A percentile compares a stretch with the other conserved stretches of the same genome.
phyloP scores from a whole-genome alignment of 2,113 vertebrate species.

The Pachypanchax playfairii region DNA sequence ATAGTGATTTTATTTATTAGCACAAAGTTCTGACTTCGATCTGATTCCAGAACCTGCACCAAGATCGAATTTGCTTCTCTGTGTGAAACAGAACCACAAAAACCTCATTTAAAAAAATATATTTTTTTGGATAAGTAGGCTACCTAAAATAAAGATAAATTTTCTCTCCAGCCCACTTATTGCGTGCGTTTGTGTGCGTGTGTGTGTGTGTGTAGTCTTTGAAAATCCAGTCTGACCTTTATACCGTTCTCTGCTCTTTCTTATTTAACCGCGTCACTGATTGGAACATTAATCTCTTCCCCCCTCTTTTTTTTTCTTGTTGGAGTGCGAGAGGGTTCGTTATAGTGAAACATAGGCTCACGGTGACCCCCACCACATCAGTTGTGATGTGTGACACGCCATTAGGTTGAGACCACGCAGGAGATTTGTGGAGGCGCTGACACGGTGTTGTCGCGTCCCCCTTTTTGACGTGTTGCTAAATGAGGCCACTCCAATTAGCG shows the following conservation, averaged over 20 bases:
- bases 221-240: too few relatives aligned
- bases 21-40: too few relatives aligned
- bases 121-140: too few relatives aligned
- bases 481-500: conserved; percentile 81
- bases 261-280: conserved; percentile 60
- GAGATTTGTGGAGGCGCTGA: conserved; percentile 80
- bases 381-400: conserved; percentile 72
- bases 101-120: too few relatives aligned
- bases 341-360: conserved; percentile 73
- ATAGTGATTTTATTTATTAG: too few relatives aligned
- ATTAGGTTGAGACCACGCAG: conserved; percentile 66
- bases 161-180: too few relatives aligned
- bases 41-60: too few relatives aligned
- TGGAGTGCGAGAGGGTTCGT: conserved; percentile 73
- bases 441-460: conserved; percentile 70
- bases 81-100: too few relatives aligned
- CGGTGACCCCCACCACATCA: conserved; percentile 74
- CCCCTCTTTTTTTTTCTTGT: not conserved
- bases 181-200: too few relatives aligned
- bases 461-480: conserved; percentile 76
- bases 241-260: conserved; percentile 26
- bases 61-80: too few relatives aligned
- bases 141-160: too few relatives aligned
- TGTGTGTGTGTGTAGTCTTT: too few relatives aligned
- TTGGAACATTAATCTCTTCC: conserved; percentile 73